Evolutionary conservation across 2,797 vertebrate genomes (phyloP).

Genomic region (Halcyon smyrnensis): DNA sequence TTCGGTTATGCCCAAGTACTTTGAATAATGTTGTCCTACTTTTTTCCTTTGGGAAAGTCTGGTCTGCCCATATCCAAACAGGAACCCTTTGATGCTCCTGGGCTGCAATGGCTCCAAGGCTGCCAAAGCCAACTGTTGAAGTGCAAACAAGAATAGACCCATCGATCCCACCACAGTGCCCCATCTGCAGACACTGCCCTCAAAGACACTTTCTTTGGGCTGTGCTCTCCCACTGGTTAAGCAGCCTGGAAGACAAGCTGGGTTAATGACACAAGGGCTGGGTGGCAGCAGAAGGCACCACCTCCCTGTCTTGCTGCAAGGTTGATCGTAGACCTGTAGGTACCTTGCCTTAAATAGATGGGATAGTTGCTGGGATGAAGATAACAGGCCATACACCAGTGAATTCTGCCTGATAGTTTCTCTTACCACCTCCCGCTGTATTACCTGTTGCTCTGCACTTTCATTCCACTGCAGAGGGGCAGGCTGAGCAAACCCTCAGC

Average conservation of each 20-base stretch:
- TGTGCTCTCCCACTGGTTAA: neutral
- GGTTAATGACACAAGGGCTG: neutral
- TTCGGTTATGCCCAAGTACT: neutral
- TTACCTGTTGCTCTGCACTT: neutral
- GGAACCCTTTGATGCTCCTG: neutral
- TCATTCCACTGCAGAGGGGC: neutral
- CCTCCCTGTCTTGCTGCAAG: neutral
- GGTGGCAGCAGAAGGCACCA: neutral
- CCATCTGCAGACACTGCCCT: neutral
- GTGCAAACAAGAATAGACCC: constrained; percentile 17
- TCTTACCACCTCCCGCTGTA: neutral
- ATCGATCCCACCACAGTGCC: neutral
- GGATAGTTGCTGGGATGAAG: neutral
- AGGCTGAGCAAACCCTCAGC: neutral
- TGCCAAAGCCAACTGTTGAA: constrained; percentile 6
- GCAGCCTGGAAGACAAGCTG: neutral
- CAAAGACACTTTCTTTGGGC: neutral
- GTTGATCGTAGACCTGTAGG: neutral
- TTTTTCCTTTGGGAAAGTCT: neutral
- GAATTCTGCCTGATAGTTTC: neutral
- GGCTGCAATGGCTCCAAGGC: neutral
- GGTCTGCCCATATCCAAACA: neutral
- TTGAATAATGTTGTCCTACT: neutral
- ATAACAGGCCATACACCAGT: neutral
- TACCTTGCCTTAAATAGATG: neutral